Evolutionary conservation across 2,888 invertebrate genomes (phyloP), one percentile per base, ranked within the genome.

Genomic region (Lydus trimaculatus): DNA sequence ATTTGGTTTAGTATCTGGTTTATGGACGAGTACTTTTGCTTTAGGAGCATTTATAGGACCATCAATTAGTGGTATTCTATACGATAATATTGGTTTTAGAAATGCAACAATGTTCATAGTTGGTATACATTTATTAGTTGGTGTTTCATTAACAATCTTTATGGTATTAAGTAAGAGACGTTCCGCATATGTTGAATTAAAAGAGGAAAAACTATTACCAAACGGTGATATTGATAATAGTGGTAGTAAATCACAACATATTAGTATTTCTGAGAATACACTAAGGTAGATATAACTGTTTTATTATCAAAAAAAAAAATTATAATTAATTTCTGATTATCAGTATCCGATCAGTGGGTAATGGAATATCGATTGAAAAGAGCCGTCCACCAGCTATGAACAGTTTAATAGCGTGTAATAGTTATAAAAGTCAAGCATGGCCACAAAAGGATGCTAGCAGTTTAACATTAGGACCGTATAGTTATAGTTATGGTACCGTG

Each of bases 1-100:
- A 0, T 96, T 95, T 80, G 96, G 96, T 0, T 86, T 96, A 43
- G 92, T 96, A 9, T 95, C 96, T 0, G 97, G 96, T 0, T 87
- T 97, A 78, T 97, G 96, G 92, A 96, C 96, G 1, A 95, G 95
- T 0, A 91, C 94, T 0, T 96, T 96, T 79, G 95, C 96, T 0
- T 86, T 97, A 11, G 97, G 97, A 0, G 94, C 94, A 1, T 94
- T 94, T 83, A 90, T 94, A 62, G 95, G 95, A 0, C 94, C 94
- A 0, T 92, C 93, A 0, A 86, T 93, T 1, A 90, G 90, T 73
- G 94, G 94, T 0, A 88, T 93, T 56, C 87, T 95, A 0, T 91
- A 90, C 77, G 94, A 94, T 78, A 87, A 85, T 62, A 89, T 92
- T 63, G 93, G 92, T 0, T 95, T 95, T 82, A 83, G 90, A 33